Base-by-base conservation (phyloP, 1,140 invertebrate genomes). In the Thaumetopoea pityocampa region DNA sequence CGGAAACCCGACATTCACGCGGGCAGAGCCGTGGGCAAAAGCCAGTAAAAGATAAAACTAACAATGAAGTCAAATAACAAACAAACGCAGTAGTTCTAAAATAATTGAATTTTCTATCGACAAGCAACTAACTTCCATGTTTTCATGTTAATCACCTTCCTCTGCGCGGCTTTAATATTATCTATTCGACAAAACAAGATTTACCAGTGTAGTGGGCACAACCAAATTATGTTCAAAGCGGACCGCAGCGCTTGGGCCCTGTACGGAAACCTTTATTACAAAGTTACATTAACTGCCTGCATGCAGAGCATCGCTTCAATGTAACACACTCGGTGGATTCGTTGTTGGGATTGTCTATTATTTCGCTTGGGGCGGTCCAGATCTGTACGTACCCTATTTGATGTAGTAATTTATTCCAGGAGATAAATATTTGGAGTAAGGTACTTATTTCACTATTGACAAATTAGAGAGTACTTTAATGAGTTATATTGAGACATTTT, bases 191-290 rank as follows among this genome's bases (percentile, higher is more conserved):
- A 35, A 44, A 60, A 54, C 41, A 34, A 56, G 51, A 67, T 63
- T 73, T 69, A 58, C 54, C 56, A 58, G 52, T 58, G 56, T 47
- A 61, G 57, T 56, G 50, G 51, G 47, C 61, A 62, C 66, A 72
- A 77, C 63, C 56, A 69, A 62, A 74, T 73, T 69, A 74, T 68
- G 62, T 66, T n/a, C n/a, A n/a, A n/a, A 68, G 49, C 48, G 44
- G 37, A 55, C 70, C 72, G 69, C 69, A 73, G 67, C 59, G 30
- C 56, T 53, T 49, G 58, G 54, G 40, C 54, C 43, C 51, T 56
- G 53, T 57, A n/a, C n/a, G n/a, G n/a, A n/a, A 71, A 63, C 64
- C 68, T 60, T 72, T 73, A 73, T 77, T 77, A 73, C 67, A 64
- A 76, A 80, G 71, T 78, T 78, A 71, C 63, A 67, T 67, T 67